phyloP scores from a whole-genome alignment of 1,140 invertebrate genomes.

The Battus philenor region DNA sequence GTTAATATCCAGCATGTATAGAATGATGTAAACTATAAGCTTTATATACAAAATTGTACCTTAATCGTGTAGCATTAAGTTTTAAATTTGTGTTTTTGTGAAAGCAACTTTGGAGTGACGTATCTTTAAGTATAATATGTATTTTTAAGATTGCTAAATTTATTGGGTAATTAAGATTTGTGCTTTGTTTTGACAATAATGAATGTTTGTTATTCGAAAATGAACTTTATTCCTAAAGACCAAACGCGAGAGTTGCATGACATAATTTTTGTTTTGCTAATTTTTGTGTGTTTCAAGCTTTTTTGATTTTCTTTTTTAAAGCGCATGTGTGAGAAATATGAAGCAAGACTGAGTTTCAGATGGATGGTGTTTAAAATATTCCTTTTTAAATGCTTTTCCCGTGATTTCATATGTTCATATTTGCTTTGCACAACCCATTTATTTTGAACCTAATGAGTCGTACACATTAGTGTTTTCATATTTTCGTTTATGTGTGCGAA shows the following conservation, averaged over 20 bases:
- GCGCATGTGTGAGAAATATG: constrained; percentile 71
- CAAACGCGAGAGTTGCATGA: constrained; percentile 72
- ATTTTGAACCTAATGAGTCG: constrained; percentile 25
- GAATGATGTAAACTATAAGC: constrained; percentile 7
- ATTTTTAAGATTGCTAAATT: constrained; percentile 71
- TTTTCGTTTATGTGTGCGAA: not conserved
- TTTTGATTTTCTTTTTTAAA: constrained; percentile 44
- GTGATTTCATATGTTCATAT: constrained; percentile 74
- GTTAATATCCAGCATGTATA: constrained; percentile 47
- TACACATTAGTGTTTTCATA: constrained; percentile 12
- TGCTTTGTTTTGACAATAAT: constrained; percentile 37
- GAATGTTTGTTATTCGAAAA: constrained; percentile 36
- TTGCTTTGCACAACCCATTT: constrained; percentile 45
- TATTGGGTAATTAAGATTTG: constrained; percentile 64
- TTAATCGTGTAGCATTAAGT: constrained; percentile 3
- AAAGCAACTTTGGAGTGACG: constrained; percentile 45
- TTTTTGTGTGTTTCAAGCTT: constrained; percentile 50
- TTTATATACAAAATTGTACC: constrained; percentile 10
- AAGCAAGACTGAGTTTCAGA: constrained; percentile 29
- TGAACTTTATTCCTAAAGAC: constrained; percentile 70
- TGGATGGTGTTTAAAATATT: constrained; percentile 27
- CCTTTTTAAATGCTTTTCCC: constrained; percentile 54
- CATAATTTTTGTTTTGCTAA: constrained; percentile 53
- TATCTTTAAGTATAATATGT: constrained; percentile 45
- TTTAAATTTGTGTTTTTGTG: constrained; percentile 19